Base-by-base conservation (phyloP, 2,113 vertebrate genomes). In the Thymallus thymallus region DNA sequence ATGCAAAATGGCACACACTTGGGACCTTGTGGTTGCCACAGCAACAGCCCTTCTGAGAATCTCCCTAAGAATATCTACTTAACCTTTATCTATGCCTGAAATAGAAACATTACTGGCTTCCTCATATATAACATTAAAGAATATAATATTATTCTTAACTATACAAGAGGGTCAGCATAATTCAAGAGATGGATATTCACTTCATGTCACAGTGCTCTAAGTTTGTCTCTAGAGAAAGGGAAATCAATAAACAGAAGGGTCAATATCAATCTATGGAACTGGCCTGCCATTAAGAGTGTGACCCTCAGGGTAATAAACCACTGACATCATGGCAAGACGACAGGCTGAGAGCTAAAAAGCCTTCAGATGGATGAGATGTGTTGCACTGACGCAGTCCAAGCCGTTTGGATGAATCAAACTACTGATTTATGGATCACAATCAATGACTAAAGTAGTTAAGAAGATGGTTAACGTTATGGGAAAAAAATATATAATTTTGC, bases 231-330 rank as follows among this genome's bases (percentile, higher is more conserved):
- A 26, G 77, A 82, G 77, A 82, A 18, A 41, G 9, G 35, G 9
- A 41, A 41, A 55, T 87, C 81, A 79, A 88, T 88, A 81, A 84
- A 84, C 73, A 30, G 26, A 69, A 22, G 72, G 60, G 56, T 26
- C 76, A 70, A 84, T 86, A 78, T 82, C 76, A 72, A 62, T 83
- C 35, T 3, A 83, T 18, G 48, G 48, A 16, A 16, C 48, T 51
- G 35, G 35, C 35, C 35, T 12, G 9, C 35, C 35, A 41, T 41
- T 71, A 65, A 73, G 79, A 76, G 71, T 46, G 26, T 69, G 29
- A 84, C 76, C 72, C 46, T 6, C 3, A 3, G 64, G 64, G 68
- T 78, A 76, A 77, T 82, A 82, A 83, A 85, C 66, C 69, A 60
- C 14, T 6, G 32, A 60, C 64, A 45, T 71, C 13, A 1, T 1